Conservation (phyloP, 2,113 vertebrate species). For the Tragelaphus imberbis region DNA sequence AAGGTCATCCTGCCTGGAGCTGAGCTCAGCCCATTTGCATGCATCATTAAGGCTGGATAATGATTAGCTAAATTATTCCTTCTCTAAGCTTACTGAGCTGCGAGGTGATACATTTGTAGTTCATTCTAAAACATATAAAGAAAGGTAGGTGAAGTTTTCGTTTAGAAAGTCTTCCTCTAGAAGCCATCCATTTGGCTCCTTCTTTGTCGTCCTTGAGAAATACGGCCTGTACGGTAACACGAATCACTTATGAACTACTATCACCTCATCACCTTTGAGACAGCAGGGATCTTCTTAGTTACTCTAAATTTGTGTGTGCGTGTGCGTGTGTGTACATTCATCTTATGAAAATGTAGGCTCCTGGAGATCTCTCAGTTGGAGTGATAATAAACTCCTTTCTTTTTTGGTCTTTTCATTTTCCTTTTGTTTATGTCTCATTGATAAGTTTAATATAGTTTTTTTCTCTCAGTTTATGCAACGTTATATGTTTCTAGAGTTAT, state of each 20-base stretch:
- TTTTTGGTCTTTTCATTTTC: not conserved
- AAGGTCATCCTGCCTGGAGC: slow-evolving; percentile 47
- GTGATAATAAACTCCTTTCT: not conserved
- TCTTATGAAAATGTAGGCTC: not conserved
- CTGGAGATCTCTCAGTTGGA: not conserved
- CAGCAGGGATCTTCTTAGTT: not conserved
- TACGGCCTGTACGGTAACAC: not conserved
- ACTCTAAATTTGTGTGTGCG: not conserved
- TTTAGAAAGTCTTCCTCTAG: slow-evolving; percentile 13
- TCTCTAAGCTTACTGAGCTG: slow-evolving; percentile 68
- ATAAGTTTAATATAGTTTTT: not conserved
- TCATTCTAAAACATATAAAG: slow-evolving; percentile 55
- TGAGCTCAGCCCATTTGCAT: slow-evolving; percentile 67
- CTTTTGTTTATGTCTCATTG: not conserved
- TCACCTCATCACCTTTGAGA: not conserved
- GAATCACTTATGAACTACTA: not conserved
- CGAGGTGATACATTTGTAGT: slow-evolving; percentile 64
- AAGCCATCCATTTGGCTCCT: not conserved
- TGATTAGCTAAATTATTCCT: slow-evolving; percentile 73
- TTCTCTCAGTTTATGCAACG: not conserved
- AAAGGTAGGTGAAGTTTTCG: slow-evolving; percentile 40
- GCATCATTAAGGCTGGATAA: slow-evolving; percentile 71
- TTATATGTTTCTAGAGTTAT: not conserved
- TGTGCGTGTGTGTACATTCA: not conserved
- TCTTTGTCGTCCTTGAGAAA: not conserved